Evolutionary conservation across 2,797 vertebrate genomes (phyloP).

Genomic region (Denticeps clupeoides): DNA sequence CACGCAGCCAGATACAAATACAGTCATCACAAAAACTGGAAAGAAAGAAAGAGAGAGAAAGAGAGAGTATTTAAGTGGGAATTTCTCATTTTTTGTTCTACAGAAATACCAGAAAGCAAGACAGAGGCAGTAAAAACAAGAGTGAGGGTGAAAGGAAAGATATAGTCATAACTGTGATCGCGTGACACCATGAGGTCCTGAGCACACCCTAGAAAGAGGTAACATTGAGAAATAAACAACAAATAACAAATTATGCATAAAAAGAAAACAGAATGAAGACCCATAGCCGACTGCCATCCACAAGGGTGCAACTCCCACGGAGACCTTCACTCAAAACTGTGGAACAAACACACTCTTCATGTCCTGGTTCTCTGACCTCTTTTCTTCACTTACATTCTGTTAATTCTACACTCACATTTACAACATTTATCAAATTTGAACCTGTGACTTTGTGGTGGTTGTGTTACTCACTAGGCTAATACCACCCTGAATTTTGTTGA

Average conservation of each 20-base stretch:
- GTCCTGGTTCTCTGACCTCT: too few species aligned
- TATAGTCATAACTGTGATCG: constrained; percentile 47
- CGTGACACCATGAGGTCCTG: constrained; percentile 64
- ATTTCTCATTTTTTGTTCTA: constrained; percentile 12
- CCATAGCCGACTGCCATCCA: constrained; percentile 51
- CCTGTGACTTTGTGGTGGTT: too few species aligned
- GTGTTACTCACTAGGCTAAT: too few species aligned
- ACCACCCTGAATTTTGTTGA: too few species aligned
- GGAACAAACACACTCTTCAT: neutral
- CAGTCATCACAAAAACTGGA: constrained; percentile 42
- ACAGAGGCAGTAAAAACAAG: constrained; percentile 13
- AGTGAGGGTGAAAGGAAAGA: constrained; percentile 27
- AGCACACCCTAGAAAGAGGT: constrained; percentile 73
- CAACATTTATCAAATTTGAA: too few species aligned
- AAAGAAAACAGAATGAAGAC: constrained; percentile 42
- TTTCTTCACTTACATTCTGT: too few species aligned
- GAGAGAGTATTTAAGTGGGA: constrained; percentile 12
- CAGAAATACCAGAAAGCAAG: constrained; percentile 16
- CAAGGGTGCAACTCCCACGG: constrained; percentile 67
- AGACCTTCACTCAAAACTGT: constrained; percentile 22
- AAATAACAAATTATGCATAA: constrained; percentile 27
- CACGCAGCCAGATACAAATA: constrained; percentile 21
- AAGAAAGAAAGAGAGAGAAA: constrained; percentile 29
- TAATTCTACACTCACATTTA: too few species aligned
- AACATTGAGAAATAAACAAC: constrained; percentile 53